These are phyloP conservation scores for Himalopsyche tibetana DNA, from an alignment of 2,888 invertebrate genomes.

Conservation along the genomic window DNA sequence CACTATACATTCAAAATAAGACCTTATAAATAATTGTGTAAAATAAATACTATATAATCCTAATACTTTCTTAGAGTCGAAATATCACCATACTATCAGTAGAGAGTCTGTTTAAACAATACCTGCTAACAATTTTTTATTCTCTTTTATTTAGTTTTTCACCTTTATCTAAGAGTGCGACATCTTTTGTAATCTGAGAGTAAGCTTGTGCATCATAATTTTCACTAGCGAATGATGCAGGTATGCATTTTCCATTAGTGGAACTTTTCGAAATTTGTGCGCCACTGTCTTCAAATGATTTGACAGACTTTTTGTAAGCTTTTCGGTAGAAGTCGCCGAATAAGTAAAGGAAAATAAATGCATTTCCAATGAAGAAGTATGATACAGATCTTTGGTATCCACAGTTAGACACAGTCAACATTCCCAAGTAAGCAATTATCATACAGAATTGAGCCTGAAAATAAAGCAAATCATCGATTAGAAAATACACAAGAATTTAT, in stretches of 20 bases:
- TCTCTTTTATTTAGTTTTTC: conserved; percentile 56
- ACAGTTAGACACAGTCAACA: conserved; percentile 78
- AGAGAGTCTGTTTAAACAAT: not conserved
- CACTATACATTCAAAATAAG: not conserved
- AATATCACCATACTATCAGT: conserved; percentile 11
- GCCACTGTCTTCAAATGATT: conserved; percentile 31
- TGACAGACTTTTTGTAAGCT: conserved; percentile 73
- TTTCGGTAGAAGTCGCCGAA: conserved; percentile 79
- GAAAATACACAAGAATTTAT: not conserved
- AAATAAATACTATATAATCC: conserved; percentile 13
- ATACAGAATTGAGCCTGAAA: conserved; percentile 81
- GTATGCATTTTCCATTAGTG: conserved; percentile 19
- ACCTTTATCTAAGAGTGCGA: conserved; percentile 53
- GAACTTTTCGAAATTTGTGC: conserved; percentile 15
- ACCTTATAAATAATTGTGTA: not conserved
- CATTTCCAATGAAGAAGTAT: conserved; percentile 77
- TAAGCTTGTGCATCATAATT: conserved; percentile 53
- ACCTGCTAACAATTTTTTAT: conserved; percentile 27
- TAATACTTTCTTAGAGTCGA: conserved; percentile 21
- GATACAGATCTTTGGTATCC: conserved; percentile 79
- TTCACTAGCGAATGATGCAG: conserved; percentile 34
- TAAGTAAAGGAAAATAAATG: conserved; percentile 77
- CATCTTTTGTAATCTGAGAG: conserved; percentile 61
- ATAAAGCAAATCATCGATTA: conserved; percentile 24
- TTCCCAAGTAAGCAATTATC: conserved; percentile 80